Evolutionary conservation across 2,888 invertebrate genomes (phyloP).

Genomic region (Drosophila cognata): DNA sequence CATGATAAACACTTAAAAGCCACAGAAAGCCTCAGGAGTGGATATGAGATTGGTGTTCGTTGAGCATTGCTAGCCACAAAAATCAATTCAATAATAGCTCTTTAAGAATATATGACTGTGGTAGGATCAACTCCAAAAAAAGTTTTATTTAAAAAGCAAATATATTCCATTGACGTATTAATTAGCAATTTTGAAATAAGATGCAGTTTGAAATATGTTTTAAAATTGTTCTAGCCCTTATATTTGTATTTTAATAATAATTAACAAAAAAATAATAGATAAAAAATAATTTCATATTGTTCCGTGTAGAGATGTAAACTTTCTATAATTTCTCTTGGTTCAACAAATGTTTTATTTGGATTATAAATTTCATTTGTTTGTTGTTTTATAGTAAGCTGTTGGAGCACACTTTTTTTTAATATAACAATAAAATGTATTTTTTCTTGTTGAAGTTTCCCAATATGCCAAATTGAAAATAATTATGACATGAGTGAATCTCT

Average conservation of each 20-base stretch:
- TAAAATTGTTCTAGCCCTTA: not conserved
- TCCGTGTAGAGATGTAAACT: not conserved
- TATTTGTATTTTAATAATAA: not conserved
- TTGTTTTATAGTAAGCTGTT: not conserved
- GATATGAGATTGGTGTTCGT: not conserved
- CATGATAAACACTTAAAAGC: conserved; percentile 18
- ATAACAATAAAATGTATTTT: not conserved
- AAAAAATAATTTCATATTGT: not conserved
- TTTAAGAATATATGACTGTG: not conserved
- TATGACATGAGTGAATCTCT: conserved; percentile 7
- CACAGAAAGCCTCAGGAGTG: not conserved
- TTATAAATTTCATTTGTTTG: not conserved
- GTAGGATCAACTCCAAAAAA: not conserved
- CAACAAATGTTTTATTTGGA: not conserved
- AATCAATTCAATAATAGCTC: not conserved
- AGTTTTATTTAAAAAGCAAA: not conserved
- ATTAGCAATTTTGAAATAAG: not conserved
- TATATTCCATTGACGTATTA: not conserved
- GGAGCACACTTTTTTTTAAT: not conserved
- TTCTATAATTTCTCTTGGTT: not conserved
- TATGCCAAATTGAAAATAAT: conserved; percentile 26
- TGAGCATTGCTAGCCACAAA: conserved; percentile 2
- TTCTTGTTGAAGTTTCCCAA: not conserved
- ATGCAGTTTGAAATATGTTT: not conserved
- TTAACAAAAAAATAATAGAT: too few species aligned